phyloP scores from a whole-genome alignment of 1,140 invertebrate genomes.

The Adelges cooleyi region DNA sequence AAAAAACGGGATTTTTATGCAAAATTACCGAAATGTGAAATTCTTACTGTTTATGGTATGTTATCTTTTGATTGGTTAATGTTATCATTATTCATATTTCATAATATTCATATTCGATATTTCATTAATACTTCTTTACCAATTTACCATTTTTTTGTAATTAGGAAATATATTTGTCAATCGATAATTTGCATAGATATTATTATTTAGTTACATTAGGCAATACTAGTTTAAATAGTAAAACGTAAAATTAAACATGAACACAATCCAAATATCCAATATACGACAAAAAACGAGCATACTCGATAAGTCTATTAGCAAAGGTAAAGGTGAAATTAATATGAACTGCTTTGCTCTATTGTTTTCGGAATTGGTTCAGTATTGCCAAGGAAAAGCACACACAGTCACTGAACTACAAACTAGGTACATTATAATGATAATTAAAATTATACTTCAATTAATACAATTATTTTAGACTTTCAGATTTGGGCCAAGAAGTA shows the following conservation, averaged over 20 bases:
- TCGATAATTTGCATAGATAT: too few relatives aligned
- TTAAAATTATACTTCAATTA: neutral
- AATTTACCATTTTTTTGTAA: too few relatives aligned
- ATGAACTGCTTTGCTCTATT: constrained; percentile 87
- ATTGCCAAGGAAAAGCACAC: constrained; percentile 90
- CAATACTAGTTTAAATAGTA: too few relatives aligned
- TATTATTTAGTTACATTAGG: too few relatives aligned
- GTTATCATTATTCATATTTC: too few relatives aligned
- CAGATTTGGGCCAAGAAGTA: constrained; percentile 89
- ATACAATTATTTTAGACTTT: constrained; percentile 51
- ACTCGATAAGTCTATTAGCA: constrained; percentile 80
- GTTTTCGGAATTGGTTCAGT: constrained; percentile 96
- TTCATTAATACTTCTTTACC: too few relatives aligned
- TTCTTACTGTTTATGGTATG: too few relatives aligned
- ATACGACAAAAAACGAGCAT: constrained; percentile 63
- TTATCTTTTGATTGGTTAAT: too few relatives aligned
- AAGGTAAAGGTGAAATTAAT: constrained; percentile 83
- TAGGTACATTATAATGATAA: constrained; percentile 50
- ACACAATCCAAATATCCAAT: constrained; percentile 30
- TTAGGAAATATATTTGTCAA: too few relatives aligned
- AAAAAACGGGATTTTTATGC: too few relatives aligned
- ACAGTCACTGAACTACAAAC: constrained; percentile 90
- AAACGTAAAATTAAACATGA: constrained; percentile 11
- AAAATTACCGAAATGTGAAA: too few relatives aligned
- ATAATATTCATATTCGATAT: too few relatives aligned